A percentile compares a stretch with the other conserved stretches of the same genome.
Evolutionary conservation across 2,888 invertebrate genomes (phyloP).

Genomic region (Drosophila gaucha): DNA sequence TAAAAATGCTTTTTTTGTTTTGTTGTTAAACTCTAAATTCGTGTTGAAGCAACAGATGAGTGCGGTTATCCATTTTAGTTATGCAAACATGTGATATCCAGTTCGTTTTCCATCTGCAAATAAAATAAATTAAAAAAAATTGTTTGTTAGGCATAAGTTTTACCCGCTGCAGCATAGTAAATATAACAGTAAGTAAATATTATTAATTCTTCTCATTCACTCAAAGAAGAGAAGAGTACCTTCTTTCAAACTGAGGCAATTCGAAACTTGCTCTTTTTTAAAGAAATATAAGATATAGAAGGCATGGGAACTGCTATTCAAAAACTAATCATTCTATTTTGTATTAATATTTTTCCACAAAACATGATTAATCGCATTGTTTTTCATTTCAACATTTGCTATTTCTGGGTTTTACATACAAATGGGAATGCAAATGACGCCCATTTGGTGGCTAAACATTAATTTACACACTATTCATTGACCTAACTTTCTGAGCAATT

Average conservation of each 20-base stretch:
- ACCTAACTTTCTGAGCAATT: constrained; percentile 24
- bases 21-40: constrained; percentile 16
- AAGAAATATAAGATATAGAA: too few relatives aligned
- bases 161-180: not conserved
- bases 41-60: not conserved
- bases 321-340: too few relatives aligned
- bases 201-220: too few relatives aligned
- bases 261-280: too few relatives aligned
- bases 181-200: too few relatives aligned
- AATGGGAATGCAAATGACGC: constrained; percentile 12
- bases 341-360: too few relatives aligned
- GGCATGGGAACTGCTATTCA: too few relatives aligned
- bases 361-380: too few relatives aligned
- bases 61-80: not conserved
- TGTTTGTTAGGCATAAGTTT: not conserved
- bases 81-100: too few relatives aligned
- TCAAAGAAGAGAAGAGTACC: too few relatives aligned
- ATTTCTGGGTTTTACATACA: not conserved
- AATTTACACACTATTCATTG: constrained; percentile 35
- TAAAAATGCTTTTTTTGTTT: not conserved
- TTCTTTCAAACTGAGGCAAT: too few relatives aligned
- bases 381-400: not conserved
- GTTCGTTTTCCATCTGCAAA: constrained; percentile 16
- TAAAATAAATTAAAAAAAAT: not conserved
- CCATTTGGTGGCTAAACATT: not conserved